Percentiles rank a stretch among this genome's conserved stretches.
Evolutionary conservation across 2,113 vertebrate species (phyloP).

Genomic region (Myrmecophaga tridactyla): DNA sequence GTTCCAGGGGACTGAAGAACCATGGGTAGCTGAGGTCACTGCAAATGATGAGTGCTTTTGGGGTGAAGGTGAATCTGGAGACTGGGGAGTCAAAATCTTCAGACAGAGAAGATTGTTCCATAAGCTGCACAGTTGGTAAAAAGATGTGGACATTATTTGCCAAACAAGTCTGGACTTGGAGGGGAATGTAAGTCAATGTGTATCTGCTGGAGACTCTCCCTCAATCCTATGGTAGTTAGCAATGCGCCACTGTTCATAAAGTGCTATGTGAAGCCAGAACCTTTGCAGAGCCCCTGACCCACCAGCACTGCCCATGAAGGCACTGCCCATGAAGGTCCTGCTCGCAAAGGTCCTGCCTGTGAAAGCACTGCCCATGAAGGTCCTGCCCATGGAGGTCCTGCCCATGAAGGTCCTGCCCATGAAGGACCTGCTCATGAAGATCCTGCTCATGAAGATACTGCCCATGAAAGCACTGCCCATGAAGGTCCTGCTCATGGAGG

Average conservation of each 20-base stretch:
- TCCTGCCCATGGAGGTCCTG: no score
- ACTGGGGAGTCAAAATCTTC: not conserved
- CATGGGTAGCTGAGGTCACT: not conserved
- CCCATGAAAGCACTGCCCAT: no score
- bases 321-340: no score
- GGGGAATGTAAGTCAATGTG: rapidly evolving
- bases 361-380: no score
- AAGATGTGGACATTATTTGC: not conserved
- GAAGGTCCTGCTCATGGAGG: no score
- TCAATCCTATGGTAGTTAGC: rapidly evolving
- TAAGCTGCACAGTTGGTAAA: not conserved
- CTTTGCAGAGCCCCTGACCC: not conserved
- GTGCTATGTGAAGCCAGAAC: not conserved
- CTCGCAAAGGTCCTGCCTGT: no score
- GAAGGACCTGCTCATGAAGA: no score
- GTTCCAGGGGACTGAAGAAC: not conserved
- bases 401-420: no score
- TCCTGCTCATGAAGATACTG: no score
- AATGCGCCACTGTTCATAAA: rapidly evolving
- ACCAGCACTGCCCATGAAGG: no score
- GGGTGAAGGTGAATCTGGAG: not conserved
- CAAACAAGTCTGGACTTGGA: not conserved
- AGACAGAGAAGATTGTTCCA: no score
- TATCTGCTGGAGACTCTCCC: not conserved
- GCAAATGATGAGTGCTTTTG: no score